A percentile compares a stretch with the other conserved stretches of the same genome.
Conservation (phyloP, 2,888 invertebrate species). For the Mythimna ferrago region DNA sequence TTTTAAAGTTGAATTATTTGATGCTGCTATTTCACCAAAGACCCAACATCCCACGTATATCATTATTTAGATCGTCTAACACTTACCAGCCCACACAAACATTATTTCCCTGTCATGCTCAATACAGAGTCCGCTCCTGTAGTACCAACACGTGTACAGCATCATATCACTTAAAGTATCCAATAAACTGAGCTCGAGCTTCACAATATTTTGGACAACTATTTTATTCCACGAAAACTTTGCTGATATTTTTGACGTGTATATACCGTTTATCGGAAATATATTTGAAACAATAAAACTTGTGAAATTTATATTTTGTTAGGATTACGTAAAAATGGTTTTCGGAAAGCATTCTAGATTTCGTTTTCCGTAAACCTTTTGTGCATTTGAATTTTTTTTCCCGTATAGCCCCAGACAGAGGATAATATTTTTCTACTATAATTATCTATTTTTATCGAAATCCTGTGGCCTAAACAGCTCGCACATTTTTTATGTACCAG, state of each 20-base stretch:
- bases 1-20: neutral
- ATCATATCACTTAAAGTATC: neutral
- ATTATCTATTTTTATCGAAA: too few relatives aligned
- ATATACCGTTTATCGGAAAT: neutral
- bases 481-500: too few relatives aligned
- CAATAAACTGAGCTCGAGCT: neutral
- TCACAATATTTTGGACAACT: conserved; percentile 1
- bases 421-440: neutral
- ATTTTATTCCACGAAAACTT: neutral
- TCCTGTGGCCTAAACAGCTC: too few relatives aligned
- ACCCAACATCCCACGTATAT: neutral
- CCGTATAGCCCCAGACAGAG: neutral
- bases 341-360: neutral
- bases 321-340: neutral
- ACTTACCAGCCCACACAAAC: neutral
- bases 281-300: neutral
- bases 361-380: neutral
- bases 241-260: neutral
- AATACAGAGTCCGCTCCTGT: neutral
- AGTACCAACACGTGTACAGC: neutral
- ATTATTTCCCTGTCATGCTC: neutral
- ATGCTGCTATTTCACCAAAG: neutral
- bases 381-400: neutral
- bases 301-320: neutral
- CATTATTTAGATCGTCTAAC: neutral